Base-by-base conservation (phyloP, 2,888 invertebrate genomes). In the Erebia ligea region DNA sequence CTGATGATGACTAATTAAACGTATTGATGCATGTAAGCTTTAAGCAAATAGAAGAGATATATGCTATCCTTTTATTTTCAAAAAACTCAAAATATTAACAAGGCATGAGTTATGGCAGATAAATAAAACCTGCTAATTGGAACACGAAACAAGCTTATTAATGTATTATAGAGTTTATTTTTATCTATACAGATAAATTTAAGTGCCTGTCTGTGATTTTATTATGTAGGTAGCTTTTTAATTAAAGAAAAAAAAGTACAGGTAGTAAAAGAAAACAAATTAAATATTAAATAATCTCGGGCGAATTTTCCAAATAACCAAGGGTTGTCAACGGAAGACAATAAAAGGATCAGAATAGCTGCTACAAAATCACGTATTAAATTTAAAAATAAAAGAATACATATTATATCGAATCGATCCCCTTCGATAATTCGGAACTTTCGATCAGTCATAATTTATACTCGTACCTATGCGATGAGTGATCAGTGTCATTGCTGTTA, bases 401-500 rank as follows among this genome's bases (percentile, higher is more conserved):
- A 56, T 8, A 34, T 6, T 6, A 34, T 34, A 34, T 34, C 34
- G 34, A 34, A 57, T 57, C 56, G 21, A 57, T 57, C 13, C 13
- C 56, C 21, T 48, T 48, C 48, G 48, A 13, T 57, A 21, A 57
- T 48, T 63, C 13, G 62, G 10, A 17, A 45, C 45, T 3, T 13
- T 13, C 45, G 13, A 45, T 45, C 45, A 45, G 45, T 11, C 45
- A 45, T 45, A 45, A 45, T 13, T 45, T 45, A 45, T 45, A 45
- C 45, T 45, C 45, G 45, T 13, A 4, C 11, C 8, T 11, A n/a
- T 11, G 21, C 40, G 50, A 56, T 19, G 40, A 56, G 11, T 42
- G 61, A 54, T 11, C 42, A 54, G 64, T 70, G 67, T 65, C 70
- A 61, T 68, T 72, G 58, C 40, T 63, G 63, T 70, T 70, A 67